Percentiles rank a stretch among this genome's conserved stretches.
Conservation (phyloP, 2,888 invertebrate species). For the Dicyrtomina minuta region DNA sequence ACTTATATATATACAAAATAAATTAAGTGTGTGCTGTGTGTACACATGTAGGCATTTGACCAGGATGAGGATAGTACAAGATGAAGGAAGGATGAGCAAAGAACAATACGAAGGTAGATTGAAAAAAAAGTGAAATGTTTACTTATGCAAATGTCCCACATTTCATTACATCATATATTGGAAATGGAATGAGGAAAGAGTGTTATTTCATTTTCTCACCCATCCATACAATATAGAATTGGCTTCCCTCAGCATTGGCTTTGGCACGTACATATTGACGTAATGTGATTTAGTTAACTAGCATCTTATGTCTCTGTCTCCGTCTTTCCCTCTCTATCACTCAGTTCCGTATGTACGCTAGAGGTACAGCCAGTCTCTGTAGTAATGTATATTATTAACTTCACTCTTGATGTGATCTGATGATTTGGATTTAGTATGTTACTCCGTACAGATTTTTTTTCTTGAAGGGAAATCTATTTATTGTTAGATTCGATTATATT, state of each 20-base stretch:
- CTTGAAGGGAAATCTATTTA: too few species aligned
- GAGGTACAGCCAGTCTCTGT: not conserved
- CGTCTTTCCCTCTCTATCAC: not conserved
- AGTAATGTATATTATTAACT: not conserved
- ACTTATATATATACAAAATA: too few species aligned
- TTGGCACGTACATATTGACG: not conserved
- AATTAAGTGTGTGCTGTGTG: too few species aligned
- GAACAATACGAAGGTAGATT: not conserved
- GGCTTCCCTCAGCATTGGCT: too few species aligned
- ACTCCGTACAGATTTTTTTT: too few species aligned
- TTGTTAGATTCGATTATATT: too few species aligned
- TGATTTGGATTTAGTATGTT: too few species aligned
- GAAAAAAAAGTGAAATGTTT: not conserved
- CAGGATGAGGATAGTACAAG: too few species aligned
- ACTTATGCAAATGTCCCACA: constrained; percentile 22
- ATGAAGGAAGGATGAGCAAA: not conserved
- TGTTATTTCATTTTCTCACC: not conserved
- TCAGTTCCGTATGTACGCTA: not conserved
- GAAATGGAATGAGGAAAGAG: constrained; percentile 10
- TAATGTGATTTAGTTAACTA: constrained; percentile 1
- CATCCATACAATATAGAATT: not conserved
- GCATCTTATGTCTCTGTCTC: not conserved
- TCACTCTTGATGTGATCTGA: too few species aligned
- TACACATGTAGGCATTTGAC: too few species aligned
- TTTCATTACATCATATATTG: constrained; percentile 10